Evolutionary conservation across 2,797 vertebrate genomes (phyloP), one percentile per base, ranked within the genome.

Genomic region (Xenentodon cancila): DNA sequence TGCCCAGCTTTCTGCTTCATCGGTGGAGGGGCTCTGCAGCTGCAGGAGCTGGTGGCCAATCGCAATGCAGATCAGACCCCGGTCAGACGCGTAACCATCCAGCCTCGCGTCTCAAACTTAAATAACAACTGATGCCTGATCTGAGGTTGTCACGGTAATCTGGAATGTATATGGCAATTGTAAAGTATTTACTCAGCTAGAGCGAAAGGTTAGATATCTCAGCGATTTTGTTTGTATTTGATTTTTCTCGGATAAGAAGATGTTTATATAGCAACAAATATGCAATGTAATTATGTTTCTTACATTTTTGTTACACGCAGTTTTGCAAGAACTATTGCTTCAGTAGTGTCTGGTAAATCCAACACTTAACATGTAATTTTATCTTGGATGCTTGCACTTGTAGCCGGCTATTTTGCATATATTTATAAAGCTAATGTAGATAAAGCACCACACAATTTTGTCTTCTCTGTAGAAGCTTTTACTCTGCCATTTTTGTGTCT

Each of bases 1-100:
- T 99, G 96, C 75, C 97, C 97, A 0, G 97, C 97, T 4, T 99
- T 98, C 84, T 97, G 96, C 74, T 98, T 99, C 87, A 97, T 99
- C 0, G 97, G 97, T 0, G 97, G 97, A 0, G 97, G 97, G 0
- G 95, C 96, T 0, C 92, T 99, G 25, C 96, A 99, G 76, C 92
- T 99, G 3, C 97, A 99, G 83, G 97, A 99, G 91, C 93, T 97
- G 22, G 96, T 97, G 79, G 94, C 95, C 84, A 94, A 94, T 85
- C 92, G 91, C 9, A 93, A 88, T 0, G 91, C 92, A 13, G 93
- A 94, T 80, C 93, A 90, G 78, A 92, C 91, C 1, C 93, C 93
- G 0, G 91, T 93, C 56, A 84, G 92, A 47, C 84, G 91, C 75
- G 93, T 94, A 7, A 94, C 94, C 68, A 94, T 94, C 75, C 94